Base-by-base conservation (phyloP, 23 tunicate species). In the Trididemnum clinides region DNA sequence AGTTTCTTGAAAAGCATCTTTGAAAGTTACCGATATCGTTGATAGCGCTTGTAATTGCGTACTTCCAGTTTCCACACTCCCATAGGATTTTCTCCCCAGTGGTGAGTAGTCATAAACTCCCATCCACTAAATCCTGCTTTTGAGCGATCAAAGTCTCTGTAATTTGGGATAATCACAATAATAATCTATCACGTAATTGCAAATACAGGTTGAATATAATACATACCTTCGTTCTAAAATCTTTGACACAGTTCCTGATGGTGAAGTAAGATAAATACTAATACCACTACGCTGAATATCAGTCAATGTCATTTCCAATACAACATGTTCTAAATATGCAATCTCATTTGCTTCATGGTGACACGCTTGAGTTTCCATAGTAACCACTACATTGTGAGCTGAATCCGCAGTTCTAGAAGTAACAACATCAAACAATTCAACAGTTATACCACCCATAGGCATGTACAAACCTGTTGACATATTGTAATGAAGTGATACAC, bases 51-150 rank as follows among this genome's bases (percentile, higher is more conserved):
- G 50, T 28, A 19, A 49, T 96, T 97, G 30, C 64, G 23, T 32
- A 96, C 85, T 30, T 81, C 64, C 64, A 96, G 87, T 0, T 28
- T 25, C 99, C 99, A 96, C 58, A 91, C 84, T 2, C 99, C 99
- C 83, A 74, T 72, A 28, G 99, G 97, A 71, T 88, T 93, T 91
- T 96, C 99, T 50, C 99, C 99, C 99, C 99, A 96, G 69, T 87
- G 90, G 75, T 96, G 99, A 2, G 96, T 93, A 28, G 97, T 96
- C 99, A 96, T 96, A 65, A 96, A 96, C 22, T 89, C 93, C 99
- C 99, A 96, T 12, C 85, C 83, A 30, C 21, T 21, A 81, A 96
- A 96, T 3, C 99, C 99, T 7, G 6, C 81, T 34, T 57, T 79
- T 0, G 98, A 93, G 19, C 86, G 87, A 57, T 93, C 98, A 32